Evolutionary conservation across 2,888 invertebrate species (phyloP).

Genomic region (Octonoba sinensis): DNA sequence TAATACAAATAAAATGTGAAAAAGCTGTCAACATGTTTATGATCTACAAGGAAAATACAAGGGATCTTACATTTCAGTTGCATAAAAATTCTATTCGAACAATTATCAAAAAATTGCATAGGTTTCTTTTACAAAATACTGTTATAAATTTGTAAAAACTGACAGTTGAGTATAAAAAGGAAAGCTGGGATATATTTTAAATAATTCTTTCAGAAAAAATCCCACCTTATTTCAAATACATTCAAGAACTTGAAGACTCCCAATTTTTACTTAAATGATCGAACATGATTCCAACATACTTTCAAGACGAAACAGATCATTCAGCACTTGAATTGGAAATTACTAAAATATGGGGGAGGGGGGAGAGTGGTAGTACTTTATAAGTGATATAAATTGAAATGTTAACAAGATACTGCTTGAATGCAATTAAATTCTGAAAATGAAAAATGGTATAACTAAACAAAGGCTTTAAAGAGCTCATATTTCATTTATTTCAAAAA

Average conservation of each 20-base stretch:
- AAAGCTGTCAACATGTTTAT: constrained; percentile 61
- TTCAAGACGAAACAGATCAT: constrained; percentile 4
- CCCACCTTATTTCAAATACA: constrained; percentile 38
- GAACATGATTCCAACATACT: constrained; percentile 13
- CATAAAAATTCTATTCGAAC: constrained; percentile 53
- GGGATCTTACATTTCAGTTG: constrained; percentile 30
- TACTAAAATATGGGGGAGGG: not conserved
- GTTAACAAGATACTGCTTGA: no score
- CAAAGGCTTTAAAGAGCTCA: no score
- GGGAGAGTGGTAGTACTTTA: no score
- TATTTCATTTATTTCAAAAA: no score
- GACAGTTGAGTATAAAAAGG: constrained; percentile 46
- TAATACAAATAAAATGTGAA: constrained; percentile 54
- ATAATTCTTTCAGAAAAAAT: constrained; percentile 15
- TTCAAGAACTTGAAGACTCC: constrained; percentile 20
- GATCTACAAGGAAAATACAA: constrained; percentile 57
- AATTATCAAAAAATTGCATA: constrained; percentile 59
- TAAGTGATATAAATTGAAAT: no score
- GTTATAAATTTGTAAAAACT: constrained; percentile 59
- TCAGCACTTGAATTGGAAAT: no score
- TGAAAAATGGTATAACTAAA: no score
- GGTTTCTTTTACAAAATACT: constrained; percentile 50
- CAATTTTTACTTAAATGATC: constrained; percentile 2
- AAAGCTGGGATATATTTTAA: constrained; percentile 37
- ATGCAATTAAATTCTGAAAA: no score